A percentile compares a stretch with the other conserved stretches of the same genome.
Evolutionary conservation across 2,888 invertebrate species (phyloP).

Genomic region (Tillus elongatus): DNA sequence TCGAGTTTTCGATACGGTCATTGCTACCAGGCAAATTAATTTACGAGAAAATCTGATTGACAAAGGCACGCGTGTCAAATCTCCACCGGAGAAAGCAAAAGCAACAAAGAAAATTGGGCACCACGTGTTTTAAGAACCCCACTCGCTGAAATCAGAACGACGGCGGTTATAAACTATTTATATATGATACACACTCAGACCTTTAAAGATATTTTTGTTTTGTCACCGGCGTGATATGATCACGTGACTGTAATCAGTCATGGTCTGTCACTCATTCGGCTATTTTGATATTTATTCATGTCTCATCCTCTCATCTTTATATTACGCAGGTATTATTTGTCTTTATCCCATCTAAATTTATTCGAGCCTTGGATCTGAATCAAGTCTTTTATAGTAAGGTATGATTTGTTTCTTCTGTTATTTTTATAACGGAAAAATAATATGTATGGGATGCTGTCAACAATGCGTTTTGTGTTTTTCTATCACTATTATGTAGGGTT

Average conservation of each 20-base stretch:
- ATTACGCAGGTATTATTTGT: conserved; percentile 23
- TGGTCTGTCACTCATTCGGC: conserved; percentile 34
- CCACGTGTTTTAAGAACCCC: no score
- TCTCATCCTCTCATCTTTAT: conserved; percentile 11
- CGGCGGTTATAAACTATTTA: conserved; percentile 21
- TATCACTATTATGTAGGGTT: no score
- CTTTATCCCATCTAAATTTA: conserved; percentile 29
- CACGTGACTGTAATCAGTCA: conserved; percentile 40
- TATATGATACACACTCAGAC: no score
- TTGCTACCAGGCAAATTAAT: no score
- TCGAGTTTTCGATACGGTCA: no score
- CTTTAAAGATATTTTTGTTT: conserved; percentile 26
- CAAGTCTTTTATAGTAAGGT: conserved; percentile 26
- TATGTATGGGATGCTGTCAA: no score
- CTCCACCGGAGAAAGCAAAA: no score
- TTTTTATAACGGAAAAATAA: conserved; percentile 13
- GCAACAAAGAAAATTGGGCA: no score
- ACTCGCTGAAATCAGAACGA: no score
- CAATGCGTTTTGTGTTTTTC: no score
- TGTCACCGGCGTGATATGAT: conserved; percentile 26
- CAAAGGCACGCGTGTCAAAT: no score
- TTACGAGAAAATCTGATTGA: no score
- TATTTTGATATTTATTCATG: conserved; percentile 24
- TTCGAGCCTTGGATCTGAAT: conserved; percentile 22
- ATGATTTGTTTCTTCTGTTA: conserved; percentile 19